A percentile compares a stretch with the other conserved stretches of the same genome.
phyloP scores from a whole-genome alignment of 2,888 invertebrate genomes.

The Cosmopolites sordidus region DNA sequence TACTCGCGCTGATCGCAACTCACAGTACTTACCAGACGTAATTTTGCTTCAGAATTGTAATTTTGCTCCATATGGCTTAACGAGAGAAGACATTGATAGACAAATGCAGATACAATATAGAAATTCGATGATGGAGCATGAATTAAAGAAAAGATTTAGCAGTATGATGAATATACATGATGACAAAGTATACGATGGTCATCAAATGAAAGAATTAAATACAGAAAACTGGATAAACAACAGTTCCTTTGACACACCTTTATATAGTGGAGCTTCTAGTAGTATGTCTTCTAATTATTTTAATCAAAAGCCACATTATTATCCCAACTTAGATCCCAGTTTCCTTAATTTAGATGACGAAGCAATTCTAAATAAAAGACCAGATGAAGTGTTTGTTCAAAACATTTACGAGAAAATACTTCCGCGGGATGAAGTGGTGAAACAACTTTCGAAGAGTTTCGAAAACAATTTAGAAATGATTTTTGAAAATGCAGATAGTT shows the following conservation, averaged over 20 bases:
- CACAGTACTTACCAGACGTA: constrained; percentile 34
- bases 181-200: constrained; percentile 23
- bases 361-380: constrained; percentile 28
- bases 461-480: constrained; percentile 3
- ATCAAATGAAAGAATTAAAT: constrained; percentile 30
- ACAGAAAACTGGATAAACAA: constrained; percentile 30
- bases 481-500: constrained; percentile 1
- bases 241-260: constrained; percentile 17
- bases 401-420: constrained; percentile 24
- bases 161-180: constrained; percentile 36
- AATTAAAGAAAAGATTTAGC: constrained; percentile 39
- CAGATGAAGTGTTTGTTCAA: constrained; percentile 30
- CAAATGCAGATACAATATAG: constrained; percentile 32
- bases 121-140: constrained; percentile 34
- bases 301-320: constrained; percentile 26
- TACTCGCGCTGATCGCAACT: constrained; percentile 20
- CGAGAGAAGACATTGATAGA: constrained; percentile 20
- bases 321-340: constrained; percentile 31
- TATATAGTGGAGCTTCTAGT: constrained; percentile 11
- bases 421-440: constrained; percentile 8
- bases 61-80: constrained; percentile 27
- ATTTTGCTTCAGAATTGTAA: constrained; percentile 38
- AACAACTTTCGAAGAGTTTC: constrained; percentile 5
- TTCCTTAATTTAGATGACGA: constrained; percentile 27
- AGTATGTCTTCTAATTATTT: constrained; percentile 23